Conservation (phyloP, 2,797 vertebrate species). For the Arnoldichthys spilopterus region DNA sequence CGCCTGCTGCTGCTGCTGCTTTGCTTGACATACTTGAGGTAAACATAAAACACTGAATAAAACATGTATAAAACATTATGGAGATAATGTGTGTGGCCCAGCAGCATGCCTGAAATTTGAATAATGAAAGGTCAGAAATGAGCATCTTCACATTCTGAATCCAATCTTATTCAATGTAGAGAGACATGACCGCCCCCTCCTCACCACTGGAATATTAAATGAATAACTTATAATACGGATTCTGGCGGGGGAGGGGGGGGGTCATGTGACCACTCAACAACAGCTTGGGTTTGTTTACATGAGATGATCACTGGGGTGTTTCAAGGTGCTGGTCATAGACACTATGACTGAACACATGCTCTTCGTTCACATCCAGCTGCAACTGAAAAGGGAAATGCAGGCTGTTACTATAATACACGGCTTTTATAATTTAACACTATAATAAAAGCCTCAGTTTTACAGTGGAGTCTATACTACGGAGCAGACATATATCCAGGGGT, state of each 20-base stretch:
- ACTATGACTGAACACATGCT: background rate
- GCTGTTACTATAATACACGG: too few relatives aligned
- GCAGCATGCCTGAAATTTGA: background rate
- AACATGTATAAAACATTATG: slow-evolving; percentile 19
- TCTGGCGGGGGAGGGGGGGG: background rate
- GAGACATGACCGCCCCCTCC: background rate
- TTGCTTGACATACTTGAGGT: slow-evolving; percentile 25
- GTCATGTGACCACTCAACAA: background rate
- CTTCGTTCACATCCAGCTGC: background rate
- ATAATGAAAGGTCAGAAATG: too few relatives aligned
- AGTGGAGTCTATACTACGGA: background rate
- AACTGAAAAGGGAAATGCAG: background rate
- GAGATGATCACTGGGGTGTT: slow-evolving; percentile 3
- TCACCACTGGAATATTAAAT: background rate
- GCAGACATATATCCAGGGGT: background rate
- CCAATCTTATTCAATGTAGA: background rate
- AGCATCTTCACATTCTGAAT: too few relatives aligned
- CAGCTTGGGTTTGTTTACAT: slow-evolving; percentile 28
- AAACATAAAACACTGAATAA: slow-evolving; percentile 9
- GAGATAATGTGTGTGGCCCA: background rate
- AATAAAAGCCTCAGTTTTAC: background rate
- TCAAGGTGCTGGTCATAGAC: background rate
- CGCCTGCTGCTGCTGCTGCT: slow-evolving; percentile 18
- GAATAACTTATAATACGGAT: background rate
- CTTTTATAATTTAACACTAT: background rate